These are phyloP conservation scores for Nymphalis urticae DNA, from an alignment of 2,888 invertebrate genomes.

Conservation along the genomic window DNA sequence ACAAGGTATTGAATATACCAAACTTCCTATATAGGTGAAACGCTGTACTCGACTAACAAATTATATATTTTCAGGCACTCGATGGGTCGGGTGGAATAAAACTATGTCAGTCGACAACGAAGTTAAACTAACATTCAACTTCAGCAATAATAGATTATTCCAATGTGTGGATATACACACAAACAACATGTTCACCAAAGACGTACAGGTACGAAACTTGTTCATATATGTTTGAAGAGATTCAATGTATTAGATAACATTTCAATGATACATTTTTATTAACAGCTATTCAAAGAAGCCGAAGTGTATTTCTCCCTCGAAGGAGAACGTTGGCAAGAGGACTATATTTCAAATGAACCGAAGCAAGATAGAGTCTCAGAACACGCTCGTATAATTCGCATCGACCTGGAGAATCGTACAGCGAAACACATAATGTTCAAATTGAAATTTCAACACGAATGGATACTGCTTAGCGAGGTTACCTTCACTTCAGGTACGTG, in stretches of 20 bases:
- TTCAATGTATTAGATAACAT: not conserved
- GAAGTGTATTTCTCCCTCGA: constrained; percentile 90
- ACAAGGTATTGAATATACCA: constrained; percentile 65
- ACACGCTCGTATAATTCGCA: constrained; percentile 84
- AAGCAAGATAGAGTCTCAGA: constrained; percentile 80
- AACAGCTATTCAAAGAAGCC: constrained; percentile 87
- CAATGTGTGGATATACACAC: constrained; percentile 86
- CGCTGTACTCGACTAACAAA: not conserved
- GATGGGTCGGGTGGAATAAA: constrained; percentile 95
- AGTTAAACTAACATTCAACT: constrained; percentile 90
- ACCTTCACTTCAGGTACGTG: constrained; percentile 88
- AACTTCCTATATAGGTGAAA: constrained; percentile 18
- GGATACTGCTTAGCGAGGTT: constrained; percentile 95
- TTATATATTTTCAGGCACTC: constrained; percentile 70
- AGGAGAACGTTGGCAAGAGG: constrained; percentile 87
- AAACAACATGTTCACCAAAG: constrained; percentile 90
- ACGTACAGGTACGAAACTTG: constrained; percentile 85
- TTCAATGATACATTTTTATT: not conserved
- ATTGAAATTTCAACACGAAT: constrained; percentile 89
- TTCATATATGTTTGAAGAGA: not conserved
- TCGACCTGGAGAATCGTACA: constrained; percentile 87
- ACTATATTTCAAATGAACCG: constrained; percentile 84
- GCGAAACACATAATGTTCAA: constrained; percentile 89
- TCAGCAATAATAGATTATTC: constrained; percentile 88
- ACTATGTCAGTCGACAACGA: constrained; percentile 82